Evolutionary conservation across 1,140 invertebrate genomes (phyloP).

Genomic region (Apis mellifera): DNA sequence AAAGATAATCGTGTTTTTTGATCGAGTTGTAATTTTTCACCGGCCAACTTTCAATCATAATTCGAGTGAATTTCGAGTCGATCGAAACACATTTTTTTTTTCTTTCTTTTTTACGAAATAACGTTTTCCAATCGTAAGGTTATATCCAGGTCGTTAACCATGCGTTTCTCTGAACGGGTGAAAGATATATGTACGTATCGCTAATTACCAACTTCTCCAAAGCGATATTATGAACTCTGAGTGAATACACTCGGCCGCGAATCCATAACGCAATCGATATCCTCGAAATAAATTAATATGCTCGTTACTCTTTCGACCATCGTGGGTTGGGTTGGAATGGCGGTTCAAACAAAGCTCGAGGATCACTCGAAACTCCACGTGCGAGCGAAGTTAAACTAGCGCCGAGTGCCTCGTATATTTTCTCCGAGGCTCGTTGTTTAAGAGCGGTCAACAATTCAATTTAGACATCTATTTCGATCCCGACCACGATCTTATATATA

Average conservation of each 20-base stretch:
- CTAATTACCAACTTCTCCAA: slow-evolving; percentile 21
- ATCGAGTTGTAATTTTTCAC: too few species aligned
- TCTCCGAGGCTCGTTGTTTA: background rate
- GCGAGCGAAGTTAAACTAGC: slow-evolving; percentile 9
- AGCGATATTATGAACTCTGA: slow-evolving; percentile 20
- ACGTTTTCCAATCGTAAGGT: background rate
- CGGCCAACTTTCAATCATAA: background rate
- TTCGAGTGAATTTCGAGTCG: background rate
- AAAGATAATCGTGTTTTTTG: background rate
- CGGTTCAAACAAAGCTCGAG: slow-evolving; percentile 9
- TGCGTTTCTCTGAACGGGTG: background rate
- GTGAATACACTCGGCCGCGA: background rate
- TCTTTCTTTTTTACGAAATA: background rate
- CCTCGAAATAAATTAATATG: slow-evolving; percentile 11
- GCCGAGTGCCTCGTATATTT: background rate
- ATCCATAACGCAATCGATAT: background rate
- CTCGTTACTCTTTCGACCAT: slow-evolving; percentile 2
- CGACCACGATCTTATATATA: too few species aligned
- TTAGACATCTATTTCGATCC: background rate
- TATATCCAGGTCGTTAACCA: slow-evolving; percentile 11
- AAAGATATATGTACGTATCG: background rate
- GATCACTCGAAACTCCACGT: slow-evolving; percentile 23
- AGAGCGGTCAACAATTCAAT: background rate
- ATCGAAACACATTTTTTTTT: background rate
- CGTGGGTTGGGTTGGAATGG: background rate